phyloP scores from a whole-genome alignment of 2,888 invertebrate species.

The Stenodema calcarata region DNA sequence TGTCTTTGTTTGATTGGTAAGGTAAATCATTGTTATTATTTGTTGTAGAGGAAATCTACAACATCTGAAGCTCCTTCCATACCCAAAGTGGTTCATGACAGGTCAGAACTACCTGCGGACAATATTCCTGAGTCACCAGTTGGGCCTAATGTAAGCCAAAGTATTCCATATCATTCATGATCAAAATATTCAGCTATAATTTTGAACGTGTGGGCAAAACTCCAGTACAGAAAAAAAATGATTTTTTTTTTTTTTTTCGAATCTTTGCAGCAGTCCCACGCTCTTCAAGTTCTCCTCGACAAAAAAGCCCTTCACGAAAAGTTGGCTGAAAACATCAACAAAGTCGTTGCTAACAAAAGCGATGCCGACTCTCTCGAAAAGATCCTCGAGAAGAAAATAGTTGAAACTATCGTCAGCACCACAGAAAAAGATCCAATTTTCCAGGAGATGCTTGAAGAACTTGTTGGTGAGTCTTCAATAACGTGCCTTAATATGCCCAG shows the following conservation, averaged over 20 bases:
- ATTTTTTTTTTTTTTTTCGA: no score
- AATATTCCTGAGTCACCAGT: no score
- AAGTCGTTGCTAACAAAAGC: slow-evolving; percentile 46
- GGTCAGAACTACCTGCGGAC: no score
- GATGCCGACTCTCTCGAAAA: slow-evolving; percentile 32
- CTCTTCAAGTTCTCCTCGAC: slow-evolving; percentile 48
- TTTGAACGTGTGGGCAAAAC: no score
- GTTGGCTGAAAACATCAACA: slow-evolving; percentile 54
- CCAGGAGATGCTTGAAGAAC: slow-evolving; percentile 49
- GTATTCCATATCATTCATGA: background rate
- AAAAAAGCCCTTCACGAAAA: slow-evolving; percentile 52
- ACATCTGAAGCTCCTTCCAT: background rate
- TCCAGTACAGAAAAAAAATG: no score
- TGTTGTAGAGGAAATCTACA: background rate
- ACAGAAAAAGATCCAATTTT: slow-evolving; percentile 53
- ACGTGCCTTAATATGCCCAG: no score
- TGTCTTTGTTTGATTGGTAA: background rate
- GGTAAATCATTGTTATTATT: background rate
- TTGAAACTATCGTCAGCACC: slow-evolving; percentile 50
- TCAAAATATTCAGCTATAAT: background rate
- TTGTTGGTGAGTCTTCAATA: slow-evolving; percentile 41
- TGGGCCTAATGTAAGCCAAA: no score
- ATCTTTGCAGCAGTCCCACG: background rate
- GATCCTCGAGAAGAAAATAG: slow-evolving; percentile 50
- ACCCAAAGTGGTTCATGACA: background rate